Conservation (phyloP, 2,888 invertebrate genomes). For the Calliphora vomitoria region DNA sequence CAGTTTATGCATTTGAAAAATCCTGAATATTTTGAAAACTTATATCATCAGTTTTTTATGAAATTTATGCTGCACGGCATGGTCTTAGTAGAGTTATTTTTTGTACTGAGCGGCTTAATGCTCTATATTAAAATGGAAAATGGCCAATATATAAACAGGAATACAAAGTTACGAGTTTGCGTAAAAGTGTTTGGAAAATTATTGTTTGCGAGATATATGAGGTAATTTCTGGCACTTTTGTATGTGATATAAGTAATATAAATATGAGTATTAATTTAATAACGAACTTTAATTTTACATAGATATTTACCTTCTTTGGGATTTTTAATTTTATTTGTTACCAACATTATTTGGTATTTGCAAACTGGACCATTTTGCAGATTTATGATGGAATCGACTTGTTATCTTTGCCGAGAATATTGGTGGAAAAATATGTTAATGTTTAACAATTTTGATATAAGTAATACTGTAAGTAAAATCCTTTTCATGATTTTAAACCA, state of each 20-base stretch:
- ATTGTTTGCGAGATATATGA: conserved; percentile 56
- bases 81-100: conserved; percentile 86
- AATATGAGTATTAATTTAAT: background rate
- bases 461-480: conserved; percentile 76
- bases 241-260: background rate
- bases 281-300: background rate
- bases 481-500: too few species aligned
- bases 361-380: conserved; percentile 84
- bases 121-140: conserved; percentile 80
- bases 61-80: conserved; percentile 85
- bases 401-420: conserved; percentile 77
- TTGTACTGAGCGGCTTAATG: conserved; percentile 86
- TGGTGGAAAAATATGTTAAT: conserved; percentile 84
- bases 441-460: conserved; percentile 80
- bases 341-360: conserved; percentile 81
- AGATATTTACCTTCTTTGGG: conserved; percentile 78
- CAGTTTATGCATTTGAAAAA: conserved; percentile 76
- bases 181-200: conserved; percentile 73
- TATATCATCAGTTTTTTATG: conserved; percentile 74
- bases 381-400: conserved; percentile 78
- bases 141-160: conserved; percentile 70
- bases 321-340: conserved; percentile 77
- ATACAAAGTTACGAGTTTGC: conserved; percentile 65
- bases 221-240: conserved; percentile 5
- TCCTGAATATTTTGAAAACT: conserved; percentile 79